Evolutionary conservation across 2,888 invertebrate species (phyloP), one percentile per base, ranked within the genome.

Genomic region (Acrobasis suavella): DNA sequence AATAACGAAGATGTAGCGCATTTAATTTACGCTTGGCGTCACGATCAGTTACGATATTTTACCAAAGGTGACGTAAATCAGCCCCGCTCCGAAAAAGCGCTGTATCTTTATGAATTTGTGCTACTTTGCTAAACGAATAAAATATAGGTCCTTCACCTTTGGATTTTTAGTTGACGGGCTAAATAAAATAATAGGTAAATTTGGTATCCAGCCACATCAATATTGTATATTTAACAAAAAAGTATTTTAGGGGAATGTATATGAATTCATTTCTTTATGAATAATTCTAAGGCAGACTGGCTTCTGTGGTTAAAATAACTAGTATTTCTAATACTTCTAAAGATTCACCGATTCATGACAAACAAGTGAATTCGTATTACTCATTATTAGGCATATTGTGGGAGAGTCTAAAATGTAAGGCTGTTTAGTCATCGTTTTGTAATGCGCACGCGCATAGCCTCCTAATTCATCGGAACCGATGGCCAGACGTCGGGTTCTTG

Each of bases 361-460:
- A 52, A 54, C 54, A 61, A 55, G 59, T 62, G 37, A 60, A 62
- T 62, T 50, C 14, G 42, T 37, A 56, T 77, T 73, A 78, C 73
- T 81, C 80, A 76, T 68, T 71, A 65, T 70, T 73, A 73, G 73
- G 71, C 70, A 67, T 64, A 68, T 74, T 77, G 73, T 78, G 70
- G 74, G 69, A 80, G 72, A 77, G 76, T 67, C 54, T 59, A 60
- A 64, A 62, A 62, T 56, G 72, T 71, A 71, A 69, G 69, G 72
- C 64, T 64, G 78, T 81, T 87, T 86, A 89, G 86, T 90, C 90
- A 91, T 85, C 87, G 76, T 82, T 83, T 87, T 83, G 85, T 81
- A 80, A 87, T 88, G 86, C 83, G 85, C 75, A 75, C 79, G 80
- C 88, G 86, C 81, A 84, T 75, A 70, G 74, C 75, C 74, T 76